A percentile compares a stretch with the other conserved stretches of the same genome.
Conservation (phyloP, 1,140 invertebrate species). For the Heliconius himera region DNA sequence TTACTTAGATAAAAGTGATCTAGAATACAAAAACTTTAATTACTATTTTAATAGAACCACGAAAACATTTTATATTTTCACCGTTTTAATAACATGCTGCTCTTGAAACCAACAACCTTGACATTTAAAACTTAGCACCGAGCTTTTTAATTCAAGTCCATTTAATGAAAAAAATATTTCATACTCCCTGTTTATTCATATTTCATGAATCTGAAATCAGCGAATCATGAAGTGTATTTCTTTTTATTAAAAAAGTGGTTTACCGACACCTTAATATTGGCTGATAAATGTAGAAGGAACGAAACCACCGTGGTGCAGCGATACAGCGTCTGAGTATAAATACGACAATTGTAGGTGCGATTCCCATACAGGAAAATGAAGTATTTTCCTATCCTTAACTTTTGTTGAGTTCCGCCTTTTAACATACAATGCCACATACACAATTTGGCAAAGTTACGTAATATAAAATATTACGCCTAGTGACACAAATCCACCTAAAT, state of each 20-base stretch:
- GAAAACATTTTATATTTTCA: constrained; percentile 26
- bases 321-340: too few relatives aligned
- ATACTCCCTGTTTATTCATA: neutral
- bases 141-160: constrained; percentile 16
- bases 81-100: constrained; percentile 22
- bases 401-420: too few relatives aligned
- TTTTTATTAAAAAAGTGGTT: neutral
- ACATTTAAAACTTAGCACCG: constrained; percentile 25
- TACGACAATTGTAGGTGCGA: neutral
- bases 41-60: neutral
- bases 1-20: neutral
- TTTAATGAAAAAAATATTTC: constrained; percentile 16
- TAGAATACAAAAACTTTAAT: neutral
- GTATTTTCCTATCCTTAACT: neutral
- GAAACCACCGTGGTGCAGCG: too few relatives aligned
- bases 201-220: neutral
- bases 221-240: neutral
- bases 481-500: too few relatives aligned
- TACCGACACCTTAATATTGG: neutral
- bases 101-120: constrained; percentile 21
- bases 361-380: neutral
- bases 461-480: too few relatives aligned
- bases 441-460: too few relatives aligned
- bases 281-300: too few relatives aligned
- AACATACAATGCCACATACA: too few relatives aligned